Percentiles rank a stretch among this genome's conserved stretches.
These are phyloP conservation scores for Phataginus tricuspis DNA, from an alignment of 2,797 vertebrate species.

Conservation along the genomic window DNA sequence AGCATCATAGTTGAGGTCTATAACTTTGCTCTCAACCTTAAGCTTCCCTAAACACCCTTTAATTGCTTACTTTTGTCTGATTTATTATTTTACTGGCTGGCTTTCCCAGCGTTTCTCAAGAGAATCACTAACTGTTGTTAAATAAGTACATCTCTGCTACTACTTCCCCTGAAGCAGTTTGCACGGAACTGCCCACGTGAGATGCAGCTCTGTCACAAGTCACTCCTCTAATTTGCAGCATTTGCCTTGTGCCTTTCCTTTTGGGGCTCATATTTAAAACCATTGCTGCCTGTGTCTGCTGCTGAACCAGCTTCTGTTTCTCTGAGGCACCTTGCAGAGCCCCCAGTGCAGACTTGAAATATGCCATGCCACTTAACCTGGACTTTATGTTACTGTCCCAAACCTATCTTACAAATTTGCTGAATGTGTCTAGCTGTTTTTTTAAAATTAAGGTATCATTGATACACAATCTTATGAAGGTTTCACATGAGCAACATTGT, in stretches of 20 bases:
- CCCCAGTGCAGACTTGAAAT: background rate
- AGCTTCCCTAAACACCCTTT: background rate
- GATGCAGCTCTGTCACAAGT: background rate
- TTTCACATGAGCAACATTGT: too few relatives aligned
- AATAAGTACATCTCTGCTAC: background rate
- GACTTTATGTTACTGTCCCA: background rate
- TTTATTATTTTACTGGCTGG: background rate
- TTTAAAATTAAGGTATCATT: too few relatives aligned
- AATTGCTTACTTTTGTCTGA: background rate
- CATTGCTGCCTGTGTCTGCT: background rate
- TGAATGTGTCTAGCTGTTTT: background rate
- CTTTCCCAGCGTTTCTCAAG: background rate
- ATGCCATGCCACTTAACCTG: background rate
- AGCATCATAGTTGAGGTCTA: background rate
- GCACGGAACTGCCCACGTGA: rapidly evolving
- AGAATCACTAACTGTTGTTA: background rate
- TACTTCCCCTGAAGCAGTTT: background rate
- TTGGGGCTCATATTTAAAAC: background rate
- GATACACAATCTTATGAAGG: too few relatives aligned
- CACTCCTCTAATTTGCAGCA: background rate
- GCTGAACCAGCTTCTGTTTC: background rate
- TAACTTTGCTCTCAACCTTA: background rate
- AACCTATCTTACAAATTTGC: background rate
- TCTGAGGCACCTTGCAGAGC: background rate
- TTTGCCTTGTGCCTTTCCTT: background rate